phyloP scores from a whole-genome alignment of 2,888 invertebrate genomes.

The Formica aserva region DNA sequence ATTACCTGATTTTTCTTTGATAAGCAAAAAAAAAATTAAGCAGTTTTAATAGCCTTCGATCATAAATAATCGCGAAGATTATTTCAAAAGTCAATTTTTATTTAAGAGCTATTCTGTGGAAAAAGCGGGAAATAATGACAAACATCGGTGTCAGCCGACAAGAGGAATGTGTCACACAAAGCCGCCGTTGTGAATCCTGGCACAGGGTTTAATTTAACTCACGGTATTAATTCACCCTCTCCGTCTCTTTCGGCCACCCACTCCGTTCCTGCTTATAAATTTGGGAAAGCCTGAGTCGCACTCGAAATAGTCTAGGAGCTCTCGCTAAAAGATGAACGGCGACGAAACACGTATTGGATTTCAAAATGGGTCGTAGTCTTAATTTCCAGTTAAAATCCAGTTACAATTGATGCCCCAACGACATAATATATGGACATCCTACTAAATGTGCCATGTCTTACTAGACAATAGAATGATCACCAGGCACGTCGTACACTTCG shows the following conservation, averaged over 20 bases:
- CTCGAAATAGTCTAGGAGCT: conserved; percentile 83
- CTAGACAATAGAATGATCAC: conserved; percentile 30
- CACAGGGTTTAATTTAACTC: conserved; percentile 79
- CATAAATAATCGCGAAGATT: background rate
- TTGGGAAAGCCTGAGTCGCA: conserved; percentile 81
- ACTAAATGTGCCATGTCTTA: background rate
- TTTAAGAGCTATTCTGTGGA: background rate
- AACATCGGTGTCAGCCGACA: background rate
- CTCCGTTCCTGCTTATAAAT: conserved; percentile 82
- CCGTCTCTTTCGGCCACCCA: conserved; percentile 76
- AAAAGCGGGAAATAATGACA: conserved; percentile 13
- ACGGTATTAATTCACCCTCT: conserved; percentile 80
- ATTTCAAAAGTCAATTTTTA: background rate
- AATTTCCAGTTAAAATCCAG: background rate
- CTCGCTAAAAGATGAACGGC: conserved; percentile 68
- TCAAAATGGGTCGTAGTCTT: conserved; percentile 69
- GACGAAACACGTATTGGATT: conserved; percentile 78
- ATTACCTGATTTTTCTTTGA: background rate
- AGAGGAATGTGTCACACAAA: conserved; percentile 54
- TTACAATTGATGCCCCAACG: background rate
- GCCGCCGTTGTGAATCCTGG: conserved; percentile 62
- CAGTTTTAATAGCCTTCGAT: background rate
- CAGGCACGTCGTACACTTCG: background rate
- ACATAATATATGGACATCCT: background rate
- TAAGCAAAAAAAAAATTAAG: background rate